Percentiles rank a stretch among this genome's conserved stretches.
phyloP scores from a whole-genome alignment of 2,113 vertebrate genomes.

The Leucopternis melanops region DNA sequence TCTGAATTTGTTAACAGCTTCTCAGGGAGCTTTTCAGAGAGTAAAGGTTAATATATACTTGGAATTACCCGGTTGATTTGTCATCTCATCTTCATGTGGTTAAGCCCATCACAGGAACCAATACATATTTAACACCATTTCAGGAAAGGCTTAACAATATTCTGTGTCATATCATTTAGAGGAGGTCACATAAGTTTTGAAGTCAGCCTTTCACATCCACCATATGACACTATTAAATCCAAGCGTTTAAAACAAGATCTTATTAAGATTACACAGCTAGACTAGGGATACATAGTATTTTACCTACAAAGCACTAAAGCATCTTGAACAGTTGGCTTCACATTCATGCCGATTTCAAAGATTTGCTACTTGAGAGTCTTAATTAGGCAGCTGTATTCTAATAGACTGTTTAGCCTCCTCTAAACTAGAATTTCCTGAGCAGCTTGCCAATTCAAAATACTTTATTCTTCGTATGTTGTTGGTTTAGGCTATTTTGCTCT shows the following conservation, averaged over 20 bases:
- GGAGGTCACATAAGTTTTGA: not conserved
- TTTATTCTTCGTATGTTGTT: not conserved
- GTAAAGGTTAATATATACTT: not conserved
- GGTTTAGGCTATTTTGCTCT: not conserved
- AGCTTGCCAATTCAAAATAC: not conserved
- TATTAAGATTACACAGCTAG: constrained; percentile 10
- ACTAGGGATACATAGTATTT: not conserved
- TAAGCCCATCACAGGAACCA: not conserved
- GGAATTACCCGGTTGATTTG: not conserved
- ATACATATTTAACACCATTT: not conserved
- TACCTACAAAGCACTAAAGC: not conserved
- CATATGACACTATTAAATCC: not conserved
- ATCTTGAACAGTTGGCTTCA: not conserved
- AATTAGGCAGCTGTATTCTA: constrained; percentile 10
- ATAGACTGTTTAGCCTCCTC: not conserved
- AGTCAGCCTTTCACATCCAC: not conserved
- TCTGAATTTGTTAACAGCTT: not conserved
- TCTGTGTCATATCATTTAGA: not conserved
- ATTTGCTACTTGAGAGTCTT: not conserved
- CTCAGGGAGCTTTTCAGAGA: not conserved
- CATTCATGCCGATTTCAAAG: not conserved
- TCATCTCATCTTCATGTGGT: not conserved
- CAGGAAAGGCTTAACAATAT: not conserved
- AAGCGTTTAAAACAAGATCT: constrained; percentile 17
- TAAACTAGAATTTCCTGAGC: not conserved